Evolutionary conservation across 2,888 invertebrate species (phyloP), one percentile per base, ranked within the genome.

Genomic region (Lacanobia wlatinum): DNA sequence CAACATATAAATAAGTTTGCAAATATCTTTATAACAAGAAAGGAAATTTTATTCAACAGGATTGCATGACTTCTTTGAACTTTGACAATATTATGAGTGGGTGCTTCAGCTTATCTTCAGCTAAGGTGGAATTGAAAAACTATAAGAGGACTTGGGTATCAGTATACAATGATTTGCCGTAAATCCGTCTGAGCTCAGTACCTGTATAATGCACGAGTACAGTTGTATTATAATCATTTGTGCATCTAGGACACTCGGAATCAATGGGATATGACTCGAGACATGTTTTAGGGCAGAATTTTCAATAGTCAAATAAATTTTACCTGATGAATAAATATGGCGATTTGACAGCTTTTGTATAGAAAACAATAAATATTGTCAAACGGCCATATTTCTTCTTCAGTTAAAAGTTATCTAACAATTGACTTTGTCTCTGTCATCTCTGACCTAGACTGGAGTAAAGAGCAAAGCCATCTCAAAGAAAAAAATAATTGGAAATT

Each of bases 91-190:
- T 59, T 52, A 75, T 28, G 16, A 71, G 66, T 16, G 43, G 16
- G 18, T 50, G 14, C 21, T 58, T 72, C 18, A 52, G 40, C n/a
- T 16, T 38, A 59, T 28, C 28, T 76, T 60, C 59, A 55, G 48
- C 28, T 55, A 60, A n/a, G 50, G 16, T 21, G 43, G 23, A 48
- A 76, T 76, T 76, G 38, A 48, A 76, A 66, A 68, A 40, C 52
- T 76, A 59, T 52, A 67, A 18, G 14, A 76, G 16, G 28, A 52
- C 28, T 46, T 34, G 10, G 40, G 5, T 48, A 28, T 46, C 12
- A 46, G 46, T 53, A 52, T 21, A 53, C 43, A 48, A 59, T 58
- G 38, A 72, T 56, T 55, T 73, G n/a, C 23, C 3, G n/a, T 38
- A 55, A 46, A 38, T 16, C n/a, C n/a, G 16, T 14, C 28, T n/a